Evolutionary conservation across 30 jellyfish, hydroid and myxozoan genomes (phyloP).

Genomic region (Aurelia aurita complex sp. Pacific): DNA sequence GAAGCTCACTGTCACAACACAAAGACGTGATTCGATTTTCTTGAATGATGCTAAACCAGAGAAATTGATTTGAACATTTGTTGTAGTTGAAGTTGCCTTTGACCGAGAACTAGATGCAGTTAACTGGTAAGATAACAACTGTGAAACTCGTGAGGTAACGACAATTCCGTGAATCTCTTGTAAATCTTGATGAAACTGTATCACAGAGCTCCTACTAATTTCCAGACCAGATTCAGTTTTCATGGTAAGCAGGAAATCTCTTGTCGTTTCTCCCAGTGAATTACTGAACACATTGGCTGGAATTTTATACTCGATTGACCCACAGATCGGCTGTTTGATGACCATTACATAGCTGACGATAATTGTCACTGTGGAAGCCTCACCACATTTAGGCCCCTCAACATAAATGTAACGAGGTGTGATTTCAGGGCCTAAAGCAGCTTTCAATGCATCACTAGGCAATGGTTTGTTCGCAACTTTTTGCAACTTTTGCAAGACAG

Average conservation of each 20-base stretch:
- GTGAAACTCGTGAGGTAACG: conserved; percentile 25
- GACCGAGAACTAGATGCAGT: conserved; percentile 69
- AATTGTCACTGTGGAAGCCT: conserved; percentile 29
- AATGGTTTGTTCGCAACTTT: conserved; percentile 23
- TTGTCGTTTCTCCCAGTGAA: conserved; percentile 72
- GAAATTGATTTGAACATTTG: conserved; percentile 25
- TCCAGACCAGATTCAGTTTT: conserved; percentile 8
- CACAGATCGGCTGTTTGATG: conserved; percentile 53
- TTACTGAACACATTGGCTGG: conserved; percentile 69
- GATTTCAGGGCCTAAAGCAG: conserved; percentile 69
- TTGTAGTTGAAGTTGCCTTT: conserved; percentile 23
- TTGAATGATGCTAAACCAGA: conserved; percentile 22
- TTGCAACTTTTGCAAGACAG: conserved; percentile 61
- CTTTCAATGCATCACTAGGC: conserved; percentile 62
- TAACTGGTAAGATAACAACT: conserved; percentile 21
- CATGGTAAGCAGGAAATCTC: conserved; percentile 59
- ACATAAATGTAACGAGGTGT: conserved; percentile 55
- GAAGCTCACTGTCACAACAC: conserved; percentile 16
- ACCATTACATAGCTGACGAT: conserved; percentile 3
- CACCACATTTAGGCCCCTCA: conserved; percentile 77
- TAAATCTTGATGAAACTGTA: conserved; percentile 22
- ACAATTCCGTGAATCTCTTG: conserved; percentile 57
- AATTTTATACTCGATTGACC: conserved; percentile 44
- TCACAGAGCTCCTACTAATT: conserved; percentile 9
- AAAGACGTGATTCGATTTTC: conserved; percentile 7